Evolutionary conservation across 2,113 vertebrate species (phyloP).

Genomic region (Sapayoa aenigma): DNA sequence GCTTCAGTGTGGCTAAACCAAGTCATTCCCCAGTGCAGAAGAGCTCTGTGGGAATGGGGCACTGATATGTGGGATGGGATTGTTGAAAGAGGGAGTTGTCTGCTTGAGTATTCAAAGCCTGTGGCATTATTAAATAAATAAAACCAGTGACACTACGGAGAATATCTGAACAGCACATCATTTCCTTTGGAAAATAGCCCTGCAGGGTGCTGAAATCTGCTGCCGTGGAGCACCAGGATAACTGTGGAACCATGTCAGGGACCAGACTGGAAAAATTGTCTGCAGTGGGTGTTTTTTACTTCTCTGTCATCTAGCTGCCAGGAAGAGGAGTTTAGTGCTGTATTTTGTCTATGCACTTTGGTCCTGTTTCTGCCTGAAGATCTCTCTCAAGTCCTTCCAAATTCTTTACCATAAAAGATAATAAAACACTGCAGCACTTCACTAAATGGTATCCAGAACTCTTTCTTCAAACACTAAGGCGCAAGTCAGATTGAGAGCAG

Average conservation of each 20-base stretch:
- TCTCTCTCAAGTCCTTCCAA: conserved; percentile 27
- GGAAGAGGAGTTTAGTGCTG: neutral
- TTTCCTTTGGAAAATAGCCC: neutral
- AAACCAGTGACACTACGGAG: neutral
- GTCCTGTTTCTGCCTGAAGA: neutral
- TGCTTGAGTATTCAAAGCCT: neutral
- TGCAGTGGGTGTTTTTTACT: neutral
- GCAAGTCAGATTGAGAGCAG: neutral
- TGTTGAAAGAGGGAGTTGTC: neutral
- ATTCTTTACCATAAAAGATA: conserved; percentile 44
- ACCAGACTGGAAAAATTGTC: neutral
- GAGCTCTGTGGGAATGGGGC: neutral
- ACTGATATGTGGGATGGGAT: neutral
- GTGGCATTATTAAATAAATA: neutral
- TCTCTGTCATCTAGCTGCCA: neutral
- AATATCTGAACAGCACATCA: neutral
- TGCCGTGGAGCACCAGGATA: accelerated
- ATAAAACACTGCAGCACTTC: neutral
- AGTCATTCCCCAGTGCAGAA: neutral
- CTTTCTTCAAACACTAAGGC: neutral
- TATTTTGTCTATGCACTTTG: neutral
- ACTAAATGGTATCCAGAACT: neutral
- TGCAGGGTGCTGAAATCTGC: neutral
- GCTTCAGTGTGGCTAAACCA: accelerated
- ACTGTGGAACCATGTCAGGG: neutral